These are phyloP conservation scores for Setophaga petechia DNA, from an alignment of 2,113 vertebrate species.

Conservation along the genomic window DNA sequence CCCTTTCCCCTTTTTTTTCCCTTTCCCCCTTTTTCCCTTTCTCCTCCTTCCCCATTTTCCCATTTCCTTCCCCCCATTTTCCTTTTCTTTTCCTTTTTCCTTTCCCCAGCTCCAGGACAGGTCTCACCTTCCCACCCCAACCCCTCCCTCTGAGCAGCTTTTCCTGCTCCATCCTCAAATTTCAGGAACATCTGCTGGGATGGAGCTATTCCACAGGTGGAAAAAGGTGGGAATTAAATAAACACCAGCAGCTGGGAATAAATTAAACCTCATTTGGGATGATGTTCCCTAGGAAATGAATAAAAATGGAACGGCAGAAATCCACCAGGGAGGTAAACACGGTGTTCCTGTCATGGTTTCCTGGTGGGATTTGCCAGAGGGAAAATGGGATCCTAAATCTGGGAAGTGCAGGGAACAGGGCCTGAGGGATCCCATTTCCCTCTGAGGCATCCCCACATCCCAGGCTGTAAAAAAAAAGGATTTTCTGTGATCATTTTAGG, in stretches of 20 bases:
- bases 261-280: not conserved
- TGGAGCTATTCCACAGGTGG: not conserved
- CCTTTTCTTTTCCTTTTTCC: too few species aligned
- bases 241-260: not conserved
- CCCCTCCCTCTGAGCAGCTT: not conserved
- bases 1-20: too few species aligned
- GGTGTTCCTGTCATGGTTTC: not conserved
- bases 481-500: not conserved
- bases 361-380: not conserved
- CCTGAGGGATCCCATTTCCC: not conserved
- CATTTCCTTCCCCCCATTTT: too few species aligned
- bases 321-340: not conserved
- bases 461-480: not conserved
- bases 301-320: not conserved
- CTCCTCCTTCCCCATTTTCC: too few species aligned
- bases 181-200: conserved; percentile 41
- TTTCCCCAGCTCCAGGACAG: not conserved
- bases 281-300: not conserved
- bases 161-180: not conserved
- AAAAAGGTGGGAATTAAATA: not conserved
- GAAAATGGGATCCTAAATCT: not conserved
- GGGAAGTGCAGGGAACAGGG: not conserved
- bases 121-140: not conserved
- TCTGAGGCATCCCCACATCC: not conserved
- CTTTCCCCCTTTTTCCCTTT: too few species aligned